Base-by-base conservation (phyloP, 2,888 invertebrate genomes). In the Drosophila longiperda region DNA sequence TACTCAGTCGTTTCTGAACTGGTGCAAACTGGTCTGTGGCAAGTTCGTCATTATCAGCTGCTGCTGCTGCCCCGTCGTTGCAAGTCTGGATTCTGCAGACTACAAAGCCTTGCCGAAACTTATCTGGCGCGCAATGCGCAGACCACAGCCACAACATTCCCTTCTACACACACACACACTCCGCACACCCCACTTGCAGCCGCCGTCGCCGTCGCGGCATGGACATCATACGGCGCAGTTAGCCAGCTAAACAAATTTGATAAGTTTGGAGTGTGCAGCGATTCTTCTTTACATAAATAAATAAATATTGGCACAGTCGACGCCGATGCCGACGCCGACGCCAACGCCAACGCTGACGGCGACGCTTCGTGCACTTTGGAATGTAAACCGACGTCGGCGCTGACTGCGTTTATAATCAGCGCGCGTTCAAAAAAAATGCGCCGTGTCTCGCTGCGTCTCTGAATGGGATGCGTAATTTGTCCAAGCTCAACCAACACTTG, bases 401-500 rank as follows among this genome's bases (percentile, higher is more conserved):
- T 38, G 65, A n/a, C 78, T 61, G 68, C 70, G 71, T 66, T 76
- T 75, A 78, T 86, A 89, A 88, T 89, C 90, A 87, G 82, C 78
- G 60, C 57, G 83, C 78, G 78, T 68, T 74, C 78, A 26, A 72
- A 63, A 72, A 63, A 74, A 86, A 77, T 83, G 86, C 82, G 71
- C 23, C 82, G 64, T 64, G 65, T 65, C 63, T 15, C 66, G 54
- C 50, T 49, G 11, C 38, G 36, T 36, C 40, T 62, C 80, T 89
- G 77, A 87, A 90, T 87, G 87, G 87, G 78, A 86, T 90, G 89
- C 89, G 90, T 90, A 90, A 86, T 87, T 81, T 78, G 67, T 45
- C 50, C 50, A 32, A 36, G 42, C 50, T 29, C 48, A 49, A 55
- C 32, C n/a, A n/a, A 40, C 33, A 26, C 23, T 20, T 4, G 40